Evolutionary conservation across 2,113 vertebrate species (phyloP), one percentile per base, ranked within the genome.

Genomic region (Cranoglanis bouderius): DNA sequence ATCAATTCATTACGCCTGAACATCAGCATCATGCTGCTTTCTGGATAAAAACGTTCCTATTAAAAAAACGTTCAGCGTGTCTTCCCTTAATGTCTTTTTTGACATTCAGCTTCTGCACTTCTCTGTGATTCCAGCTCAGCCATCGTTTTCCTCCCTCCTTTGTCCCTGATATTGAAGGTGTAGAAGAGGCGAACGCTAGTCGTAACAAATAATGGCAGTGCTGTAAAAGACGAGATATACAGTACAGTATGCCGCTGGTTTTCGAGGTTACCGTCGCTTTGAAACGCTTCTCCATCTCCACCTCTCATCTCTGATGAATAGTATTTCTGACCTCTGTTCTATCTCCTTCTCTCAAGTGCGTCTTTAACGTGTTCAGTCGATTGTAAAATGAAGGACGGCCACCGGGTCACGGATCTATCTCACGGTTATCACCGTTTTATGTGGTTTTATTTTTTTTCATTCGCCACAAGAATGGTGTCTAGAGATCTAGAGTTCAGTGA

Each of bases 301-400:
- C 12, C 24, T 1, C 83, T 70, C 49, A 29, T 53, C 32, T 74
- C 65, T 72, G 84, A 85, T 85, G 49, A 85, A 85, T 55, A 38
- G 49, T 21, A 13, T 53, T 53, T 29, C 65, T 85, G 84, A 72
- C 84, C 67, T 85, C 49, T 85, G 84, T 24, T 55, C 65, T 26
- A 24, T 72, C 29, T 19, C 65, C 14, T 72, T 85, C 84, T 40
- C 84, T 74, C 49, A 0, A 40, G 9, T 24, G 49, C 6, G 19
- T 85, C 84, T 85, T 74, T 55, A 85, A 70, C 7, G 49, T 26
- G 49, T 55, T 55, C 46, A 10, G 49, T 85, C 61, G 63, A 24
- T 70, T 19, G 83, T 85, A 85, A 85, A 85, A 65, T n/a, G 26
- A 1, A 70, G 49, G 65, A 70, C 29, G n/a, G 35, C 67, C n/a